Base-by-base conservation (phyloP, 2,888 invertebrate species). In the Heliconius erato region DNA sequence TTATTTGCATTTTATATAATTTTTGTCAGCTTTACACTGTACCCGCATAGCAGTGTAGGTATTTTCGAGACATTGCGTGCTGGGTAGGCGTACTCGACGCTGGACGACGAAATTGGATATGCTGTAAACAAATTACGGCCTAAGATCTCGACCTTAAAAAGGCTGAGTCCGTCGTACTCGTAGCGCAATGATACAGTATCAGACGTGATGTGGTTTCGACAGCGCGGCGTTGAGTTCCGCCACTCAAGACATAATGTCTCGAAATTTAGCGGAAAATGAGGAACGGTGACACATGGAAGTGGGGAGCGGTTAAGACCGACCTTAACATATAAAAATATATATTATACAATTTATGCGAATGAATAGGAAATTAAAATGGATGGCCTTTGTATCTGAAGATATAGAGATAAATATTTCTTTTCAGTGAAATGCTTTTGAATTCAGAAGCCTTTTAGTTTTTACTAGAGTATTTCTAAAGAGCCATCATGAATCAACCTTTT, bases 391-490 rank as follows among this genome's bases (percentile, higher is more conserved):
- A 26, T 72, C n/a, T 71, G 5, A 76, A 59, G 23, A 32, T 59
- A n/a, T 76, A 63, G 63, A 63, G 35, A 76, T 63, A 76, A 76
- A 76, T 63, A 76, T 63, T 63, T n/a, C 63, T 63, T 26, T 32
- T 74, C 35, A 74, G n/a, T 74, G 59, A 74, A 74, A 59, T 32
- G 59, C 23, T 32, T 76, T 63, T 26, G 76, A 16, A 40, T 63
- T 9, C n/a, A 35, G 63, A 76, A 76, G 35, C 63, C 35, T 63
- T 76, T 76, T 40, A 63, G n/a, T 40, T 76, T 74, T 76, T 63
- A 76, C 63, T 76, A 2, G n/a, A 76, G 63, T 76, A 14, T 40
- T 63, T 76, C 35, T 76, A 76, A 76, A 63, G 74, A 74, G 63
- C 40, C n/a, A 32, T 23, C 59, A 63, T 76, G 74, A 76, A 76